Percentiles rank a stretch among this genome's conserved stretches.
Conservation (phyloP, 2,113 vertebrate genomes). For the Trachemys scripta region DNA sequence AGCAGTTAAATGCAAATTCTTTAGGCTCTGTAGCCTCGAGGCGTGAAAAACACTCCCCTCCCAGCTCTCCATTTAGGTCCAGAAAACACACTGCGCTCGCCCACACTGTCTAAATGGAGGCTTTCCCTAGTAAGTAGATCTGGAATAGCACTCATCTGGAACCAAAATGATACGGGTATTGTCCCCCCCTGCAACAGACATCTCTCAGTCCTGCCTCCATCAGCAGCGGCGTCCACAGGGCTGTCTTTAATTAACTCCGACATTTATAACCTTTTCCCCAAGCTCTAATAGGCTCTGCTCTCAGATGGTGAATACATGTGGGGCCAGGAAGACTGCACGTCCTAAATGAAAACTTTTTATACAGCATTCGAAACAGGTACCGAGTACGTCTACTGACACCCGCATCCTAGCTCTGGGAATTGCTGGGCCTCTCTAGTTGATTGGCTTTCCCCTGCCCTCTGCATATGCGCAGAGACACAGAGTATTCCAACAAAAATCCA, state of each 20-base stretch:
- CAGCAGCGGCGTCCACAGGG: not conserved
- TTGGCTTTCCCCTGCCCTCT: not conserved
- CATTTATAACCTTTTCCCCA: not conserved
- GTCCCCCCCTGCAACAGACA: slow-evolving; percentile 27
- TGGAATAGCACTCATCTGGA: slow-evolving; percentile 19
- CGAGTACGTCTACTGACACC: not conserved
- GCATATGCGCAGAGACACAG: slow-evolving; percentile 16
- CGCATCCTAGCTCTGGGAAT: slow-evolving; percentile 10
- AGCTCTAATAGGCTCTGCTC: slow-evolving; percentile 35
- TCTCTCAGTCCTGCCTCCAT: slow-evolving; percentile 41
- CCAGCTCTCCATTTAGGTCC: slow-evolving; percentile 68
- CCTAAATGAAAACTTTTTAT: not conserved
- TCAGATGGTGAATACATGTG: not conserved
- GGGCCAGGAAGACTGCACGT: slow-evolving; percentile 33
- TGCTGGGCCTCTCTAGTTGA: slow-evolving; percentile 32
- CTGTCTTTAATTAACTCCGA: not conserved
- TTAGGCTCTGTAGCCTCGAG: slow-evolving; percentile 13
- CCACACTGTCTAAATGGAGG: not conserved
- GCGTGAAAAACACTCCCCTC: slow-evolving; percentile 63
- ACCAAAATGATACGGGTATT: slow-evolving; percentile 52
- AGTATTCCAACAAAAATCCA: slow-evolving; percentile 62
- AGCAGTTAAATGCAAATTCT: slow-evolving; percentile 53
- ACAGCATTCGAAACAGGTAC: not conserved
- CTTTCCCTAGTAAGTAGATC: not conserved
- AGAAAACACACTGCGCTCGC: not conserved